Evolutionary conservation across 2,888 invertebrate genomes (phyloP), one percentile per base, ranked within the genome.

Genomic region (Priocnemis perturbator): DNA sequence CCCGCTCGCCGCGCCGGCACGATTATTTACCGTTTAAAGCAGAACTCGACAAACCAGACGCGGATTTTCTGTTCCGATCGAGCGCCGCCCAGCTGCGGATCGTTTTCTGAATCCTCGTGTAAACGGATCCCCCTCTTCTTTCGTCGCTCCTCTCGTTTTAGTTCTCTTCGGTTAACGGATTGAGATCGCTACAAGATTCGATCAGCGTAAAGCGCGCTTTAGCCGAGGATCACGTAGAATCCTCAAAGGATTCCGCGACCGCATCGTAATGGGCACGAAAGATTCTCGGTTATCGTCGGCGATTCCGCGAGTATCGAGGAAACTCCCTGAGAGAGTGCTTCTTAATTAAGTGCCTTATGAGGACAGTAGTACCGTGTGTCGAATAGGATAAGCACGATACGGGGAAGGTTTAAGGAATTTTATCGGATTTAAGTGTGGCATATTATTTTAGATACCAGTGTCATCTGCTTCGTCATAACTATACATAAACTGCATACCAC

Each of bases 171-270:
- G 64, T 61, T 52, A 64, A 63, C 60, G 52, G 67, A 37, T 37
- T 48, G 50, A 23, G 44, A 70, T 67, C 75, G 73, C 60, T 79
- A 79, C 79, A 75, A 76, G 74, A 69, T 68, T 74, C 72, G 67
- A 78, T 76, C 74, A 67, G 57, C 52, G 20, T 68, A 53, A 47
- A 67, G 69, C 68, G 48, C 56, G 19, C 68, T 70, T 69, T 67
- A 60, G 63, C 37, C 67, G 61, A 67, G 69, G 61, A 67, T 81
- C 76, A 70, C 73, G 77, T 69, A 79, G 71, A 37, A 67, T 64
- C 63, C 64, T 78, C 64, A 64, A 72, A 77, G 74, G 60, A 21
- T 55, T 50, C 74, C 78, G 79, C 78, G 61, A 79, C 75, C 78
- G 69, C 81, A 74, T 71, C 21, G 64, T 74, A 71, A 76, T 69